Conservation (phyloP, 2,888 invertebrate genomes). For the Panzeria rudis region DNA sequence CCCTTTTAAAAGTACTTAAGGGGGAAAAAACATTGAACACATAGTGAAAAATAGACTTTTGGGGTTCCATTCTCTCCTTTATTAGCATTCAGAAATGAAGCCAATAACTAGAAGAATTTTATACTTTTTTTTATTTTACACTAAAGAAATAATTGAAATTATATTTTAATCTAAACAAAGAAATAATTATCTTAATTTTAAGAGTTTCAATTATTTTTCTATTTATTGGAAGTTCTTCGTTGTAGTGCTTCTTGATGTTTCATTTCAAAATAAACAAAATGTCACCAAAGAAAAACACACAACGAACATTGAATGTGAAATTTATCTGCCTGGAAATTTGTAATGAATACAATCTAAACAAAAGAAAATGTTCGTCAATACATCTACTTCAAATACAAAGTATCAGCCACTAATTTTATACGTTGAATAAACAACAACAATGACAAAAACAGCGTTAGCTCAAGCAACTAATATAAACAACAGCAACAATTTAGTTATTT, state of each 20-base stretch:
- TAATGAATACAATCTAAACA: conserved; percentile 13
- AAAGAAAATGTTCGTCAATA: background rate
- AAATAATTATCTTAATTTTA: background rate
- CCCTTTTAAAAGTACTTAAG: conserved; percentile 2
- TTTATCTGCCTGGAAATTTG: conserved; percentile 61
- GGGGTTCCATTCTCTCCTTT: conserved; percentile 1
- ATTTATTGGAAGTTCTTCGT: background rate
- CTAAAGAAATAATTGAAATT: background rate
- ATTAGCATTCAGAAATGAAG: conserved; percentile 1
- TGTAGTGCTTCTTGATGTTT: conserved; percentile 21
- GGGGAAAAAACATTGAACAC: too few species aligned
- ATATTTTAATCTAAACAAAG: background rate
- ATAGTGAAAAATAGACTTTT: conserved; percentile 6
- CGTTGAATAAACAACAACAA: conserved; percentile 22
- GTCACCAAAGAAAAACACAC: conserved; percentile 40
- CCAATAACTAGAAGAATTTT: background rate
- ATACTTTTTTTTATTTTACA: too few species aligned
- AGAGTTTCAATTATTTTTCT: conserved; percentile 15
- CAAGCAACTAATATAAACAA: conserved; percentile 20
- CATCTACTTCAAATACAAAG: background rate
- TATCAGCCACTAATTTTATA: conserved; percentile 26
- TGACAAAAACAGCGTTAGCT: background rate
- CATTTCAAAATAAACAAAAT: conserved; percentile 57
- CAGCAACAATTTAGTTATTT: conserved; percentile 38
- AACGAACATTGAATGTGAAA: conserved; percentile 34